Evolutionary conservation across 2,113 vertebrate genomes (phyloP), one percentile per base, ranked within the genome.

Genomic region (Coturnix japonica): DNA sequence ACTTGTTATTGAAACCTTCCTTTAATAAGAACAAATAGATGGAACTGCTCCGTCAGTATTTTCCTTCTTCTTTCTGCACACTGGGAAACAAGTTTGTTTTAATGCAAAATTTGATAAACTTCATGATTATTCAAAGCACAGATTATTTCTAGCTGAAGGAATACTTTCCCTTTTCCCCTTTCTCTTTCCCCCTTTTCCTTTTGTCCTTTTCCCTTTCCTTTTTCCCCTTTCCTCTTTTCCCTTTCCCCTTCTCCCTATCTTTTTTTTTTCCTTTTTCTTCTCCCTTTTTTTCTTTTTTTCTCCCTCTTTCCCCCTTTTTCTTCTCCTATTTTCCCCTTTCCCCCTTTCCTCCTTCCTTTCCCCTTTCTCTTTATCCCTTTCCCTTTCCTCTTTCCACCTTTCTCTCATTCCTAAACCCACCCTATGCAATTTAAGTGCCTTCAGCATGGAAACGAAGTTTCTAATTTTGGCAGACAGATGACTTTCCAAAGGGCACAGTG

Each of bases 271-370:
- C 5, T 7, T 17, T 16, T 3, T 10, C 30, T 11, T 5, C 9
- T 12, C 3, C 5, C 15, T 4, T 13, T 6, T 18, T 3, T 6
- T 6, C 3, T 4, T 4, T 6, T 2, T 9, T 11, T 18, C 16
- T 44, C 16, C 16, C 18, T 19, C 7, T 46, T 20, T 46, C 19
- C 17, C 43, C 44, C 44, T 17, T 44, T 44, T 44, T 44, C 44
- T 17, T 44, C 18, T 18, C 18, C 17, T 17, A 3, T 18, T 19
- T 44, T 44, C 18, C 18, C 44, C 17, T 37, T 43, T 15, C 43
- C 16, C 15, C 1, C 7, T 4, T n/a, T 2, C 2, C 6, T 13
- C 21, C 18, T 13, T 7, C 8, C 16, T 13, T 6, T 31, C 5
- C 10, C 7, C 26, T 53, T 14, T 23, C 4, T 7, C 2, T 15